A percentile compares a stretch with the other conserved stretches of the same genome.
Evolutionary conservation across 2,113 vertebrate species (phyloP).

Genomic region (Sorex araneus): DNA sequence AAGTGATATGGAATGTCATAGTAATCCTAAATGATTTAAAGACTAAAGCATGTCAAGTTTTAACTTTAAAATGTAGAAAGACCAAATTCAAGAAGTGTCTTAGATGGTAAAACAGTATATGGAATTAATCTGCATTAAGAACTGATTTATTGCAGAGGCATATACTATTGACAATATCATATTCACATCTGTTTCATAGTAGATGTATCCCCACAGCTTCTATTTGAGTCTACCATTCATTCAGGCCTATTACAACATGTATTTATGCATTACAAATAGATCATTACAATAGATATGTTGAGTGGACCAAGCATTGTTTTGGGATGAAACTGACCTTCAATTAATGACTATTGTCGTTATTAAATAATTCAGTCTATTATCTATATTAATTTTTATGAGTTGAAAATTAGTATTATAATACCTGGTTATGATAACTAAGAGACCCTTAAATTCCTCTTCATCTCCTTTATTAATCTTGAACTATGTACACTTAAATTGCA

Average conservation of each 20-base stretch:
- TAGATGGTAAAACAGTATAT: background rate
- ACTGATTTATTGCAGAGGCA: background rate
- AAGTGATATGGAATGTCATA: background rate
- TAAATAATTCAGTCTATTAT: too few relatives aligned
- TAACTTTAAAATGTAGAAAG: background rate
- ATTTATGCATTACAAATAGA: background rate
- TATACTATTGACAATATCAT: background rate
- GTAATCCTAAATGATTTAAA: conserved; percentile 18
- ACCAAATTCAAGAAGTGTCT: background rate
- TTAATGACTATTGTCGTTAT: background rate
- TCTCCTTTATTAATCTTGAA: too few relatives aligned
- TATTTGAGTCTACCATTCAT: background rate
- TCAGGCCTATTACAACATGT: background rate
- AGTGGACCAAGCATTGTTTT: background rate
- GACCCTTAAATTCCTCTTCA: too few relatives aligned
- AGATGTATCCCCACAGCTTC: background rate
- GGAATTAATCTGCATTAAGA: background rate
- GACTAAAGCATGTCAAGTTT: background rate
- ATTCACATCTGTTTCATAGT: background rate
- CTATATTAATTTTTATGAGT: too few relatives aligned
- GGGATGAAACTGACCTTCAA: background rate
- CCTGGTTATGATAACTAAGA: too few relatives aligned
- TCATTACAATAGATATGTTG: background rate
- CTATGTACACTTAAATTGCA: background rate
- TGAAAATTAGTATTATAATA: too few relatives aligned